phyloP scores from a whole-genome alignment of 2,797 vertebrate species.

The Chloroceryle amazona region DNA sequence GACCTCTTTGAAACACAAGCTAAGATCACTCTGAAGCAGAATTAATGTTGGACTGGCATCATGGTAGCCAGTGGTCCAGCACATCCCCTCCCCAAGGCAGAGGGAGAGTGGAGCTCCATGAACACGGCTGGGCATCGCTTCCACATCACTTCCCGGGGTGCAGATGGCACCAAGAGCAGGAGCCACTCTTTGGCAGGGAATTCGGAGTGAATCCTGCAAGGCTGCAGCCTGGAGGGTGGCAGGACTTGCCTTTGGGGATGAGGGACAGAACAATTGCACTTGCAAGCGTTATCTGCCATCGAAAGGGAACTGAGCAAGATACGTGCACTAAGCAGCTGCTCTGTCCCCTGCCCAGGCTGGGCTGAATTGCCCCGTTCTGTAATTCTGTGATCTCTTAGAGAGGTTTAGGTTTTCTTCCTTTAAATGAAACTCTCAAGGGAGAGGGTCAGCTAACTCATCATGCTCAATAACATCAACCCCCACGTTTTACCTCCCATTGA shows the following conservation, averaged over 20 bases:
- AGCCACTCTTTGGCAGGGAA: neutral
- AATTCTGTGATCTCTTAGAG: neutral
- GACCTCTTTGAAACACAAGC: neutral
- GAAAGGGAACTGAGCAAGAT: neutral
- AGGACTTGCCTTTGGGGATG: neutral
- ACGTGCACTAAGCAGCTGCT: rapidly evolving
- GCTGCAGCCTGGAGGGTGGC: neutral
- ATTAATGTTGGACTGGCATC: neutral
- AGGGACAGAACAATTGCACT: neutral
- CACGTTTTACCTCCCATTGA: neutral
- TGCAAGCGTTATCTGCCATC: neutral
- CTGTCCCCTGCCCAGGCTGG: neutral
- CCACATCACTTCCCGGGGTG: rapidly evolving
- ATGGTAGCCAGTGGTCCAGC: neutral
- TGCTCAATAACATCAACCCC: neutral
- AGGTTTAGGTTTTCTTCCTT: neutral
- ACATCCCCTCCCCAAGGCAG: rapidly evolving
- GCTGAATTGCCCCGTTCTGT: neutral
- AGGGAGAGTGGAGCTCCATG: neutral
- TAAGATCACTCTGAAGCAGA: neutral
- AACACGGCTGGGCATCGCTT: rapidly evolving
- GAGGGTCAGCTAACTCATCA: neutral
- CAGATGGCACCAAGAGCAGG: neutral
- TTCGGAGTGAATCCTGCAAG: neutral
- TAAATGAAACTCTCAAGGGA: neutral